A percentile compares a stretch with the other conserved stretches of the same genome.
Conservation (phyloP, 2,888 invertebrate genomes). For the Cataglyphis albicans region DNA sequence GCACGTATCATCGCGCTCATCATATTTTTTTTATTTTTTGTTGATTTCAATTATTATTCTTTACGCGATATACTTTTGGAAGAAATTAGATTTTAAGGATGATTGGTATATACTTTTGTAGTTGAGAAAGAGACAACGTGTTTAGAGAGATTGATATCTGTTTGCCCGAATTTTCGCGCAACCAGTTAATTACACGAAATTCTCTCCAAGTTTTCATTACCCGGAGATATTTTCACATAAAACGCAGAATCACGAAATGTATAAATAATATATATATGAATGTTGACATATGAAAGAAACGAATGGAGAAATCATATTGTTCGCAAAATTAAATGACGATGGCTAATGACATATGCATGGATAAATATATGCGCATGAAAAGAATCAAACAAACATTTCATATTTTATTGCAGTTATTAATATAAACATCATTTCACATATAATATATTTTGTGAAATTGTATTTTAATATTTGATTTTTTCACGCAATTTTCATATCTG, state of each 20-base stretch:
- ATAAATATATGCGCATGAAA: background rate
- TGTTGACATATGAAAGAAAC: constrained; percentile 17
- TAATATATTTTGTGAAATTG: background rate
- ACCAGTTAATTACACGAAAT: constrained; percentile 34
- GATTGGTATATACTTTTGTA: background rate
- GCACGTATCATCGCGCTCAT: background rate
- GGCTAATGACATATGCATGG: background rate
- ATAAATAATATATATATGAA: constrained; percentile 1
- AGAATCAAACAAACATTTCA: background rate
- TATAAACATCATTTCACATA: background rate
- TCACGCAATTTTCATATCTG: background rate
- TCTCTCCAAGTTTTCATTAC: constrained; percentile 32
- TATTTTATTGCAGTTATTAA: background rate
- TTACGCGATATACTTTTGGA: background rate
- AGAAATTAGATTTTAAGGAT: background rate
- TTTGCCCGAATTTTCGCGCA: background rate
- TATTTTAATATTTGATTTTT: background rate
- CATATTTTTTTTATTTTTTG: background rate
- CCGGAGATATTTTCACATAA: constrained; percentile 13
- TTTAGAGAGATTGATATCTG: constrained; percentile 36
- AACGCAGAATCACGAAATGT: background rate
- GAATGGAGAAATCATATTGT: background rate
- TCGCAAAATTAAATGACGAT: constrained; percentile 28
- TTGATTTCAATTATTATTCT: background rate
- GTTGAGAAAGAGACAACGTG: background rate